Conservation (phyloP, 2,888 invertebrate species). For the Pharmacophagus antenor region DNA sequence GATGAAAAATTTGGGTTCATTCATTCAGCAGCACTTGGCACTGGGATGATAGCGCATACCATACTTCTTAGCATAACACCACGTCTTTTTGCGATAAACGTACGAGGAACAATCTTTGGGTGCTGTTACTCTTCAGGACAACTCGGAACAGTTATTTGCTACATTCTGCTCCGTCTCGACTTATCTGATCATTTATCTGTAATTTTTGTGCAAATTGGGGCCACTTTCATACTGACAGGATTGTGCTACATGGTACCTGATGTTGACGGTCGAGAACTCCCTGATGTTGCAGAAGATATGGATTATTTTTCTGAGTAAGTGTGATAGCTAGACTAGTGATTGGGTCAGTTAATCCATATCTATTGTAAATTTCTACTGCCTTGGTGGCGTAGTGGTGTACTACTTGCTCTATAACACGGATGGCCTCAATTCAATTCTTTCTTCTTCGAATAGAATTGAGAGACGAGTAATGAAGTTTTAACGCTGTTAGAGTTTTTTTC, state of each 20-base stretch:
- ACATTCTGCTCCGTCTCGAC: constrained; percentile 50
- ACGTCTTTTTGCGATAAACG: constrained; percentile 60
- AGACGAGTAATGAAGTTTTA: no score
- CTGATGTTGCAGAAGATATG: constrained; percentile 68
- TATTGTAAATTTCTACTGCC: no score
- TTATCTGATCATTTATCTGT: constrained; percentile 44
- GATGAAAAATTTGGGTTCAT: constrained; percentile 42
- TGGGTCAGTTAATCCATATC: no score
- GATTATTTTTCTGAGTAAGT: constrained; percentile 70
- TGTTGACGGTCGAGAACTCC: constrained; percentile 66
- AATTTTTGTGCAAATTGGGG: constrained; percentile 42
- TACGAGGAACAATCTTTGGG: constrained; percentile 59
- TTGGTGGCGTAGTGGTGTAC: no score
- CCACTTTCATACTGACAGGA: constrained; percentile 44
- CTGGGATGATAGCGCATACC: constrained; percentile 52
- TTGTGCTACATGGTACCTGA: constrained; percentile 56
- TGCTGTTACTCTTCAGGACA: constrained; percentile 62
- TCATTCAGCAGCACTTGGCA: constrained; percentile 52
- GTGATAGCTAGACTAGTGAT: background rate
- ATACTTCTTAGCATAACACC: constrained; percentile 61
- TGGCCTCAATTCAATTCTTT: no score
- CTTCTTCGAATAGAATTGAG: no score
- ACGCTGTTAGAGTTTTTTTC: no score
- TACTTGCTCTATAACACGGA: no score
- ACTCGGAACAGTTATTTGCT: constrained; percentile 58